Percentiles rank a stretch among this genome's conserved stretches.
Conservation (phyloP, 2,113 vertebrate genomes). For the Piaya cayana region DNA sequence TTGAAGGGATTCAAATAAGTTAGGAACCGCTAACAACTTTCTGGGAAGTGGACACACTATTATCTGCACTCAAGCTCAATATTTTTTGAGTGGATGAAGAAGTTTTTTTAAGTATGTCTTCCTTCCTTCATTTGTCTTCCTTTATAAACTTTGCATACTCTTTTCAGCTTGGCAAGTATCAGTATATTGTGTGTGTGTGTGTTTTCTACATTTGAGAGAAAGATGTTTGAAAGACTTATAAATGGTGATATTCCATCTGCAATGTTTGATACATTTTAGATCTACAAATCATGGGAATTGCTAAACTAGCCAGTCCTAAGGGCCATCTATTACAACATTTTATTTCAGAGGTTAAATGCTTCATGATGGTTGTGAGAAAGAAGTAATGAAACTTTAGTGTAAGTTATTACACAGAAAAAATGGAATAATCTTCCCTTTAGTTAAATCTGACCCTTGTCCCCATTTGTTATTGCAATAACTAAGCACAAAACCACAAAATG, state of each 20-base stretch:
- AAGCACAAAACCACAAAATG: not conserved
- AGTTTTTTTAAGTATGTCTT: not conserved
- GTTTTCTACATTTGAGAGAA: not conserved
- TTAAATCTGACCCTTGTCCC: not conserved
- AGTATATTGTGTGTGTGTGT: not conserved
- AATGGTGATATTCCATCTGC: not conserved
- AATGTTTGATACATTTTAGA: not conserved
- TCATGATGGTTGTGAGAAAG: not conserved
- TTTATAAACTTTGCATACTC: not conserved
- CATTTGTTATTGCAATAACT: not conserved
- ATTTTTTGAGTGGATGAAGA: not conserved
- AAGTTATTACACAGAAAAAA: not conserved
- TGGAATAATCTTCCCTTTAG: not conserved
- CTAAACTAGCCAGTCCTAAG: not conserved
- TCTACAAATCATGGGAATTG: not conserved
- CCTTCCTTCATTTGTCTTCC: not conserved
- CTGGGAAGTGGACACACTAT: not conserved
- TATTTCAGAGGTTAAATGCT: not conserved
- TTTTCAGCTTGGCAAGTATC: not conserved
- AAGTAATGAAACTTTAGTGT: not conserved
- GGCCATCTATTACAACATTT: not conserved
- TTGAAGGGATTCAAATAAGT: not conserved
- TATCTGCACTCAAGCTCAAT: not conserved
- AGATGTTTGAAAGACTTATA: not conserved
- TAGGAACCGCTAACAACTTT: not conserved